A percentile compares a stretch with the other conserved stretches of the same genome.
Conservation (phyloP, 2,113 vertebrate genomes). For the Nothocercus julius region DNA sequence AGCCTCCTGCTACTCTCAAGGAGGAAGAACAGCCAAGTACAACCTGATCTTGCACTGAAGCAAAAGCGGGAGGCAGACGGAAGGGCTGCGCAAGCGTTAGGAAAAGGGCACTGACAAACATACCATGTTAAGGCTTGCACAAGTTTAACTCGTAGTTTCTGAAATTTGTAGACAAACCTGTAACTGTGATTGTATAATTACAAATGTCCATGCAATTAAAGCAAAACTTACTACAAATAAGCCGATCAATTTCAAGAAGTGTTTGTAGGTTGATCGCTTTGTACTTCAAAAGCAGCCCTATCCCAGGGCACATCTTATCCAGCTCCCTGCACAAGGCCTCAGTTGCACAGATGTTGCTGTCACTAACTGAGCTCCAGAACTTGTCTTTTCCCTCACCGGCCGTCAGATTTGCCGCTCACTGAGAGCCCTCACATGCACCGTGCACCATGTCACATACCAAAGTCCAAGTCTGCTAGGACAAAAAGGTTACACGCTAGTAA, state of each 20-base stretch:
- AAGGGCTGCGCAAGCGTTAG: neutral
- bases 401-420: neutral
- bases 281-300: neutral
- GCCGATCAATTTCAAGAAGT: neutral
- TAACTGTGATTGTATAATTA: neutral
- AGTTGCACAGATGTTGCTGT: rapidly evolving
- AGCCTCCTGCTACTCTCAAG: neutral
- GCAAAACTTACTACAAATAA: neutral
- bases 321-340: rapidly evolving
- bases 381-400: neutral
- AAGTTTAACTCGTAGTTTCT: rapidly evolving
- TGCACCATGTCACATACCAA: neutral
- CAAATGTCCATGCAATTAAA: neutral
- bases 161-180: neutral
- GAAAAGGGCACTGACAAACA: neutral
- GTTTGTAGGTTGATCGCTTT: neutral
- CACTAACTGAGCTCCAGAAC: neutral
- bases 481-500: neutral
- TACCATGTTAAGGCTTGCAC: neutral
- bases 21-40: neutral
- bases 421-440: neutral
- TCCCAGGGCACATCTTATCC: neutral
- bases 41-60: rapidly evolving
- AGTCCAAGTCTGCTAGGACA: neutral
- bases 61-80: rapidly evolving